Evolutionary conservation across 2,888 invertebrate genomes (phyloP), one percentile per base, ranked within the genome.

Genomic region (Eupithecia centaureata): DNA sequence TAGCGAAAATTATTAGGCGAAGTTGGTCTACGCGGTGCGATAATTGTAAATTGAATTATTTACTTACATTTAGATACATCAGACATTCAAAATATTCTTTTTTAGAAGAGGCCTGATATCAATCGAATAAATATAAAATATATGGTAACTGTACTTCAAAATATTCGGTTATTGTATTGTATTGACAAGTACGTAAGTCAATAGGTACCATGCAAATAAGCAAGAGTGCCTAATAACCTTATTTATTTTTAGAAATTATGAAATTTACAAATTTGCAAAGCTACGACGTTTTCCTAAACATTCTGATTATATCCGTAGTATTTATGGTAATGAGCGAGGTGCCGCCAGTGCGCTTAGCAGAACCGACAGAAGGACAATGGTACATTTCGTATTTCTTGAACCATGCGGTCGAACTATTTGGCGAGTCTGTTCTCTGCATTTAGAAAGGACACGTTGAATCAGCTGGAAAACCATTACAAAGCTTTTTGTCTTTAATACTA

Each of bases 341-440:
- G 18, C 28, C 32, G 18, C 28, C 54, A 30, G 54, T 28, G 18
- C 30, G 57, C 57, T 32, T 33, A 57, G 32, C 10, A 22, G 32
- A 56, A 30, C 54, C 22, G 30, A 30, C 22, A 32, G 22, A 57
- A 57, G 57, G 13, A 33, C 32, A 18, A 13, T 18, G 30, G 56
- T 22, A 32, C 22, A 57, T 57, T 33, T 57, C 57, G 57, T 57
- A 32, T 57, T 57, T 33, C 57, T 57, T 57, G 57, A 57, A 33
- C 32, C 57, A 30, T 57, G 57, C 57, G 32, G 32, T 56, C 57
- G 25, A 52, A n/a, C 28, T 8, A 30, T 28, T 30, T 28, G 27
- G 15, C 54, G 27, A 27, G 52, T 27, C 47, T 47, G 10, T 47
- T 47, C 18, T 47, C 22, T 52, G 15, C 15, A 15, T 56, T 56